Evolutionary conservation across 1,140 invertebrate species (phyloP).

Genomic region (Samia ricini): DNA sequence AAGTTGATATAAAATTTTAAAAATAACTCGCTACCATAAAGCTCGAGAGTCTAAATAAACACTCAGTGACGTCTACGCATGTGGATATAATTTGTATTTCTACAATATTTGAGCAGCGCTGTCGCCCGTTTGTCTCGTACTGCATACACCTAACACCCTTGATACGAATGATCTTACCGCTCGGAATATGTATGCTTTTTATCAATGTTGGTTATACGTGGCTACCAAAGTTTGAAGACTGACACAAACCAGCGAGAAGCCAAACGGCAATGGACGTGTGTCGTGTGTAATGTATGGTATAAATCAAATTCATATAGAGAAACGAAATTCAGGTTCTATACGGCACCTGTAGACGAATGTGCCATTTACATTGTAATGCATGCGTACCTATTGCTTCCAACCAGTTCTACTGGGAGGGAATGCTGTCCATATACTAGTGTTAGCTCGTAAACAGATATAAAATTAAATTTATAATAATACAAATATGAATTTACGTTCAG

Average conservation of each 20-base stretch:
- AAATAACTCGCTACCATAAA: no score
- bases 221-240: not conserved
- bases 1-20: no score
- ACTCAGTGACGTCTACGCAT: not conserved
- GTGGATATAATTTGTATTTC: constrained; percentile 18
- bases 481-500: not conserved
- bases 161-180: constrained; percentile 10
- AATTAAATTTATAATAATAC: not conserved
- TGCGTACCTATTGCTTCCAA: constrained; percentile 57
- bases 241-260: not conserved
- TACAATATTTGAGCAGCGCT: constrained; percentile 32
- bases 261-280: constrained; percentile 30
- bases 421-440: constrained; percentile 49
- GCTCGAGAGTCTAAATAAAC: not conserved
- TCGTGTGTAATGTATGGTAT: constrained; percentile 31
- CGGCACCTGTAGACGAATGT: constrained; percentile 65
- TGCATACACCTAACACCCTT: constrained; percentile 37
- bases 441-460: not conserved
- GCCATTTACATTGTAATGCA: constrained; percentile 73
- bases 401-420: constrained; percentile 62
- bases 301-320: constrained; percentile 28
- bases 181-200: not conserved
- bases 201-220: constrained; percentile 15
- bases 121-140: constrained; percentile 58
- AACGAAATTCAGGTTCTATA: constrained; percentile 47